phyloP scores from a whole-genome alignment of 2,888 invertebrate genomes.

The Scotopteryx bipunctaria region DNA sequence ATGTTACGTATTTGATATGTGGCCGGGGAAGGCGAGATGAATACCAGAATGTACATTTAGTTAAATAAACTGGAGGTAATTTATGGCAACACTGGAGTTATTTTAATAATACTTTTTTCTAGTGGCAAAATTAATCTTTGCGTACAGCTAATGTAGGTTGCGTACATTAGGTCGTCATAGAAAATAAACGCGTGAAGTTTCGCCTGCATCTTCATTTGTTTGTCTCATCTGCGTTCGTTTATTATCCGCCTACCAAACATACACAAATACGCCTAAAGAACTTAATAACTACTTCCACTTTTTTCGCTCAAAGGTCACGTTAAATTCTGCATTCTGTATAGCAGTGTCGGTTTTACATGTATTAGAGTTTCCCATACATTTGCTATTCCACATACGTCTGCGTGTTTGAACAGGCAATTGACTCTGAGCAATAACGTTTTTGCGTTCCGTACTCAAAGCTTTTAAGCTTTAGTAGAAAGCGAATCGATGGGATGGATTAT shows the following conservation, averaged over 20 bases:
- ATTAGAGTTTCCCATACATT: conserved; percentile 46
- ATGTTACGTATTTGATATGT: conserved; percentile 39
- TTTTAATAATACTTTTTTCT: too few relatives aligned
- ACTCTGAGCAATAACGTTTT: conserved; percentile 58
- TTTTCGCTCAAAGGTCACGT: background rate
- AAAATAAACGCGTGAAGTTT: too few relatives aligned
- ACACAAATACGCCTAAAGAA: background rate
- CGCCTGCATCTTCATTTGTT: background rate
- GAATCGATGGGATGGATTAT: conserved; percentile 5
- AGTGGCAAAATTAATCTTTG: too few relatives aligned
- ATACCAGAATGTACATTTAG: conserved; percentile 29
- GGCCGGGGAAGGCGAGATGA: conserved; percentile 26
- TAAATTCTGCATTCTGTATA: background rate
- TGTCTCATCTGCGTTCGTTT: background rate
- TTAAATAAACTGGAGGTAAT: conserved; percentile 9
- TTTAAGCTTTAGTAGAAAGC: conserved; percentile 23
- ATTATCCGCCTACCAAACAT: background rate
- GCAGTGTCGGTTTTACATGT: background rate
- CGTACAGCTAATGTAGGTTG: too few relatives aligned
- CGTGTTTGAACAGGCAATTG: conserved; percentile 61
- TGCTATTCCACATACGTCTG: conserved; percentile 59
- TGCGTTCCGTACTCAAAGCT: conserved; percentile 47
- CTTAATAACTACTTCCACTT: too few relatives aligned
- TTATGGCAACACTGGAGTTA: too few relatives aligned
- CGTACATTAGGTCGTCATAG: too few relatives aligned